Base-by-base conservation (phyloP, 2,888 invertebrate species). In the Dasypogon diadema region DNA sequence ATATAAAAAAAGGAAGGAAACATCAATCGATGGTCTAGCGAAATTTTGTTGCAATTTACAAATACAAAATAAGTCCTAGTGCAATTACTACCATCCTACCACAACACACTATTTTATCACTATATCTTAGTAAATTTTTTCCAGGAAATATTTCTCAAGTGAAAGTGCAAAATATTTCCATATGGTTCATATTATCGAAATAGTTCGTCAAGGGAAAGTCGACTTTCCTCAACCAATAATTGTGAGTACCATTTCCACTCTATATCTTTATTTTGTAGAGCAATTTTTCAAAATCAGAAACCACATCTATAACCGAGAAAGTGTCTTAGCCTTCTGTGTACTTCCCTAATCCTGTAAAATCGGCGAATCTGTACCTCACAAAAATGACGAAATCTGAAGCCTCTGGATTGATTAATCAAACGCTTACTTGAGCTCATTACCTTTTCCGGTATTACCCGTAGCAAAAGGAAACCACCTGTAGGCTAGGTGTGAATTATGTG, bases 141-240 rank as follows among this genome's bases (percentile, higher is more conserved):
- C 51, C 5, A n/a, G 18, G 14, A 56, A 42, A 56, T 16, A 70
- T 54, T 77, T 77, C 77, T 74, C 74, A 55, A 55, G 70, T 58
- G 58, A 26, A 34, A 34, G 54, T 75, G 55, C n/a, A 24, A 65
- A 80, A 88, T 86, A 88, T 87, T 89, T 90, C 91, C 92, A 91
- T 92, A 92, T 92, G 92, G 92, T 92, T 90, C 92, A 92, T 88
- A 91, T 92, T 88, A 90, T 92, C 88, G 91, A 92, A 89, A 90
- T 91, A 87, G 92, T 92, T 88, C 91, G 91, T 89, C 91, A 92
- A 89, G 91, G 90, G 88, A 91, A 91, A 87, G 91, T 91, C 90
- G 92, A 91, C 87, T 92, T 91, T 88, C 89, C 91, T 88, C 89
- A 90, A 87, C 89, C 90, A 87, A 88, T 90, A 89, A 91, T 91